Evolutionary conservation across 2,113 vertebrate species (phyloP), one percentile per base, ranked within the genome.

Genomic region (Hemibagrus wyckioides): DNA sequence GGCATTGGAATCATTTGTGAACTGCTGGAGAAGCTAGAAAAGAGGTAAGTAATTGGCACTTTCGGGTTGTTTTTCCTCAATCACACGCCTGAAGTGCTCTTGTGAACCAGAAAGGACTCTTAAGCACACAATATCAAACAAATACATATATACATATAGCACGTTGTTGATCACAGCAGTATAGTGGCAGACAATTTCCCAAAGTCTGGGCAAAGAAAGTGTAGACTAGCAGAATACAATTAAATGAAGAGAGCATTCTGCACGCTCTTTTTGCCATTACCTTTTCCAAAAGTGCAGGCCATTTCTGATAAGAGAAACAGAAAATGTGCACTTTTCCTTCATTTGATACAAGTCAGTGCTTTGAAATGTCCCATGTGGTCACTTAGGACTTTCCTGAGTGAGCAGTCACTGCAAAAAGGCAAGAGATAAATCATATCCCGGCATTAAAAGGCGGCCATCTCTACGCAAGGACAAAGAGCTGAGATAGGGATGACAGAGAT

Each of bases 371-470:
- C 59, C 81, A 48, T 82, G 81, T 65, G 81, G 81, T 48, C 81
- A 82, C 81, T 81, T 81, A 81, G 79, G 79, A 59, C 54, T 57
- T 59, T 81, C 79, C 79, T 81, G 79, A 81, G 79, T 59, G 79
- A 81, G 79, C 79, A 59, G 54, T 81, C 54, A 14, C 33, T 41
- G 54, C 81, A 65, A 65, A 82, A 65, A 65, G 25, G 23, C 23
- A 63, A 63, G 25, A 82, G 81, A 82, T 82, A 82, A 82, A 82
- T 82, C 81, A 82, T 65, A 63, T 63, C 48, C 25, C 28, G 2
- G 57, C 36, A 63, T 65, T 65, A 48, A 82, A 82, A 82, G 41
- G 39, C 28, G 17, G 39, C 81, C 59, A 48, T 82, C 59, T 48
- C 36, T 1, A 48, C 28, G 41, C 81, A 50, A 82, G 81, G 81